These are phyloP conservation scores for Panthera uncia DNA, from an alignment of 2,113 vertebrate genomes.

Conservation along the genomic window DNA sequence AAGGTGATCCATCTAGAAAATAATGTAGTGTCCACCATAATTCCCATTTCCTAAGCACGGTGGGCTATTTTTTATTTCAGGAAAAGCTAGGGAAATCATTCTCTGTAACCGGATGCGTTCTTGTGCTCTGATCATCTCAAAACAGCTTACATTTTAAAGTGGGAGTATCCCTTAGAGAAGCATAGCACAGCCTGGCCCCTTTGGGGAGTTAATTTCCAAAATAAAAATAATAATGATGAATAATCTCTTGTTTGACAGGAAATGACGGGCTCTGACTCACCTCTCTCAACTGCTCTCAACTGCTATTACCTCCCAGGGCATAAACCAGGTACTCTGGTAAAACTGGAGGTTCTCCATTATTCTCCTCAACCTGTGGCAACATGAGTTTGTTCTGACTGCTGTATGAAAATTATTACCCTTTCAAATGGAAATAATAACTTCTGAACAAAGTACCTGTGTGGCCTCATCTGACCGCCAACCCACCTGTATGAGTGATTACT, in stretches of 20 bases:
- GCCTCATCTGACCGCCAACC: neutral
- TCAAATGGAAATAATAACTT: neutral
- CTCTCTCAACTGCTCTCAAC: neutral
- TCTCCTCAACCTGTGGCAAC: neutral
- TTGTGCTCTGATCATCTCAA: neutral
- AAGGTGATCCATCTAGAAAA: conserved; percentile 68
- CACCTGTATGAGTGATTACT: neutral
- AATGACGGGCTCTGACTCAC: neutral
- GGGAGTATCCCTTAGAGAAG: conserved; percentile 52
- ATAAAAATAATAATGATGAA: conserved; percentile 76
- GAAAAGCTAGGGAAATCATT: conserved; percentile 29
- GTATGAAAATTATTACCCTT: neutral
- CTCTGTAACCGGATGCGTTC: neutral
- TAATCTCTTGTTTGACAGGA: neutral
- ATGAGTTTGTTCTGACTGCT: neutral
- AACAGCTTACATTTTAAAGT: conserved; percentile 45
- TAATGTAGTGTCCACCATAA: conserved; percentile 53
- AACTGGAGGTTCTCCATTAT: neutral
- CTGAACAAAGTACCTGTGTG: neutral
- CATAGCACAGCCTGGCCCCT: conserved; percentile 55
- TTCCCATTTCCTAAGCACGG: conserved; percentile 50
- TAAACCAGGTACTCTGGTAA: neutral
- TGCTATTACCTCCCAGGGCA: neutral
- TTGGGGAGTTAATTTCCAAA: conserved; percentile 10
- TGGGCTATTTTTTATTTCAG: conserved; percentile 55